Percentiles rank a stretch among this genome's conserved stretches.
phyloP scores from a whole-genome alignment of 92 coral and sea anemone genomes.

The Epizoanthus scotinus region DNA sequence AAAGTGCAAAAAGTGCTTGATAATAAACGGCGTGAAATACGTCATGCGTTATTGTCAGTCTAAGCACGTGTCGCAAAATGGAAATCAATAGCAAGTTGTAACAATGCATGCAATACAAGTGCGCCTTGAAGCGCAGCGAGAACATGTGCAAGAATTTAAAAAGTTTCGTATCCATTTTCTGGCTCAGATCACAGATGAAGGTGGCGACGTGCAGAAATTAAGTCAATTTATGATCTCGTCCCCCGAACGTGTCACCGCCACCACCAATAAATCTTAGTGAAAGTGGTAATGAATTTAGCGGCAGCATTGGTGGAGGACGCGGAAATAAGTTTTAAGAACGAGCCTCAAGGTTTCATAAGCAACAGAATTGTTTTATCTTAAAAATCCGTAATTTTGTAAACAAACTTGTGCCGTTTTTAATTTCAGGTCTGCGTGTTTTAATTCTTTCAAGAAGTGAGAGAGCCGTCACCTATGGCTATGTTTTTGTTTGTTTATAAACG shows the following conservation, averaged over 20 bases:
- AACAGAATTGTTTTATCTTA: neutral
- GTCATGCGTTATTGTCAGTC: neutral
- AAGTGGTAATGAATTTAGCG: slow-evolving; percentile 17
- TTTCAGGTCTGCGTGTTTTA: neutral
- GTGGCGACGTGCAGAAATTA: slow-evolving; percentile 9
- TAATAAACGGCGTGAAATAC: neutral
- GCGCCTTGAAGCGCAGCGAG: slow-evolving; percentile 14
- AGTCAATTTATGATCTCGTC: slow-evolving; percentile 4
- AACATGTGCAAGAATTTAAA: neutral
- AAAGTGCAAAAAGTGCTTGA: neutral
- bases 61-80: slow-evolving; percentile 20
- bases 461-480: neutral
- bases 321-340: slow-evolving; percentile 28
- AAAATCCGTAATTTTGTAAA: slow-evolving; percentile 14
- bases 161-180: neutral
- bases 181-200: neutral
- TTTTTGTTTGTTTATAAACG: too few relatives aligned
- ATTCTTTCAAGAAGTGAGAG: neutral
- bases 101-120: neutral
- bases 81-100: slow-evolving; percentile 9
- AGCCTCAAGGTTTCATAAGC: neutral
- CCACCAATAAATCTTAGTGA: slow-evolving; percentile 15
- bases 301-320: neutral
- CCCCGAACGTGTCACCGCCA: neutral
- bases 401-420: neutral